Evolutionary conservation across 2,113 vertebrate species (phyloP).

Genomic region (Probosciger aterrimus): DNA sequence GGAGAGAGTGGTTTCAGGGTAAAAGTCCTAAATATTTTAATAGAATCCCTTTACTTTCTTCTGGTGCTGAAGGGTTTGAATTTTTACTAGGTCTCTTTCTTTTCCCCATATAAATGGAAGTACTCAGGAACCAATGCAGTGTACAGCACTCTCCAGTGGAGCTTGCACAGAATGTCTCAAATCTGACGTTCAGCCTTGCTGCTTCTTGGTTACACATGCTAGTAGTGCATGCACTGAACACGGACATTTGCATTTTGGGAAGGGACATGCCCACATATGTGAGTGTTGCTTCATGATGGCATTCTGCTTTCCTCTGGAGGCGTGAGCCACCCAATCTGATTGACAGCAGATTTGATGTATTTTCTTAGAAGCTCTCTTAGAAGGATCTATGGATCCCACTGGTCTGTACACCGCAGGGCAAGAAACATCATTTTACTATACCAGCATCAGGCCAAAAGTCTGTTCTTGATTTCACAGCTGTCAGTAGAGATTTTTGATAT

Average conservation of each 20-base stretch:
- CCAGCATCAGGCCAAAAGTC: neutral
- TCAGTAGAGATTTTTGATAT: neutral
- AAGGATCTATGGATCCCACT: neutral
- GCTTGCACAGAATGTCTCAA: neutral
- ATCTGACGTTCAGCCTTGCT: neutral
- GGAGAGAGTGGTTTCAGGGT: neutral
- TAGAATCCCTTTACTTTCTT: neutral
- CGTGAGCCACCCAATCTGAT: neutral
- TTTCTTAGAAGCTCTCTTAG: neutral
- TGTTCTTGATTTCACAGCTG: neutral
- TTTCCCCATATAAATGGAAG: neutral
- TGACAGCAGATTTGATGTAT: neutral
- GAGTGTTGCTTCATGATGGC: neutral
- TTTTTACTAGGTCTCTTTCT: neutral
- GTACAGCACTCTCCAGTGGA: neutral
- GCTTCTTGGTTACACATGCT: neutral
- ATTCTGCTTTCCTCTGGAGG: neutral
- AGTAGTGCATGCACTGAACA: neutral
- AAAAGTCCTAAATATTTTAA: slow-evolving; percentile 25
- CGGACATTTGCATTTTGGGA: neutral
- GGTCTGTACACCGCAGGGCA: neutral
- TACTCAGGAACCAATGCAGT: neutral
- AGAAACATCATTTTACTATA: neutral
- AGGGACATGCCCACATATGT: neutral
- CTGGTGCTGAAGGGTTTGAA: neutral